Percentiles rank a stretch among this genome's conserved stretches.
Conservation (phyloP, 2,113 vertebrate genomes). For the Zingel zingel region DNA sequence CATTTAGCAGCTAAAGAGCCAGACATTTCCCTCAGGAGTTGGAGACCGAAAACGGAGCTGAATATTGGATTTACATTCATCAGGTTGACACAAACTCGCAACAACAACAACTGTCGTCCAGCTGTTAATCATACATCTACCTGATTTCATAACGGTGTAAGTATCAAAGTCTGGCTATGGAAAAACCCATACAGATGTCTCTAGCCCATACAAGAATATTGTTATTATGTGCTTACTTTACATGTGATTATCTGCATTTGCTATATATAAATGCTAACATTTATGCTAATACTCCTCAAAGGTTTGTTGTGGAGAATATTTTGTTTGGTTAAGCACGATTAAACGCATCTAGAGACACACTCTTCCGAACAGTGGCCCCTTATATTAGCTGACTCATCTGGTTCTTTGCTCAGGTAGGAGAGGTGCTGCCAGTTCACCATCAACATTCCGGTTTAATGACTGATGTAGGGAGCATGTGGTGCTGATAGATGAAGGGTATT, state of each 20-base stretch:
- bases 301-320: background rate
- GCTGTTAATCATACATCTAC: background rate
- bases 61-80: background rate
- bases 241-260: background rate
- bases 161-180: background rate
- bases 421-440: conserved; percentile 14
- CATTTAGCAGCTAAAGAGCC: background rate
- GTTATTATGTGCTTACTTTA: background rate
- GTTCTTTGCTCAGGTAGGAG: conserved; percentile 16
- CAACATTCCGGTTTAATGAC: conserved; percentile 25
- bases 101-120: background rate
- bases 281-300: background rate
- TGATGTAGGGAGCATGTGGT: conserved; percentile 17
- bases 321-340: background rate
- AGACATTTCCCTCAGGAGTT: background rate
- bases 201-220: background rate
- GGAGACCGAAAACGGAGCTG: background rate
- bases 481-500: conserved; percentile 36
- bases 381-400: conserved; percentile 38
- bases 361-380: background rate
- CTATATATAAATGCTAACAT: too few relatives aligned
- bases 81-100: background rate
- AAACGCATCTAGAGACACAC: background rate
- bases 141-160: background rate
- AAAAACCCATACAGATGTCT: too few relatives aligned